phyloP scores from a whole-genome alignment of 2,888 invertebrate species.

The Xanthia icteritia region DNA sequence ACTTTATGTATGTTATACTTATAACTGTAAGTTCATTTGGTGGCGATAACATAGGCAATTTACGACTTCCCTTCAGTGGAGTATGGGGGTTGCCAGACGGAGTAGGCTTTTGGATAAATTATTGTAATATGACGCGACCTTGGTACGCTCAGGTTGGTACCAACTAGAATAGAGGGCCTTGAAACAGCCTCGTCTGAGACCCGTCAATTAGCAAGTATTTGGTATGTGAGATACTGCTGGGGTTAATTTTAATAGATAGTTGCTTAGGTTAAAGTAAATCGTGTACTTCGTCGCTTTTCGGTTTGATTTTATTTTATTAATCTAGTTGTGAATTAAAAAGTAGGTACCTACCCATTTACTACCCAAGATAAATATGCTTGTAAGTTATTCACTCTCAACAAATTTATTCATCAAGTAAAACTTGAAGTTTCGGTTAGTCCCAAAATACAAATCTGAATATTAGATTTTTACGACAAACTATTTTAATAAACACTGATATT shows the following conservation, averaged over 20 bases:
- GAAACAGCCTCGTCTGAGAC: constrained; percentile 44
- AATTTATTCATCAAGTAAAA: constrained; percentile 5
- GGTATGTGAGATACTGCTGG: constrained; percentile 35
- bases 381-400: not conserved
- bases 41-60: constrained; percentile 63
- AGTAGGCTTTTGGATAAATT: constrained; percentile 63
- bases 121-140: constrained; percentile 62
- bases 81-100: constrained; percentile 45
- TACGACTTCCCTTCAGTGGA: constrained; percentile 57
- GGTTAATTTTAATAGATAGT: constrained; percentile 27
- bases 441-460: constrained; percentile 6
- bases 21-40: constrained; percentile 55
- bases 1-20: constrained; percentile 41
- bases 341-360: not conserved
- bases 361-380: not conserved
- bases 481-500: constrained; percentile 61
- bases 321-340: not conserved
- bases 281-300: not conserved
- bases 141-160: constrained; percentile 66
- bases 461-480: constrained; percentile 47
- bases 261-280: constrained; percentile 1
- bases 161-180: constrained; percentile 63
- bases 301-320: not conserved
- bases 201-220: constrained; percentile 59
- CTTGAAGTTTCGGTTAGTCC: constrained; percentile 12